Conservation (phyloP, 2,113 vertebrate genomes). For the Mungos mungo region DNA sequence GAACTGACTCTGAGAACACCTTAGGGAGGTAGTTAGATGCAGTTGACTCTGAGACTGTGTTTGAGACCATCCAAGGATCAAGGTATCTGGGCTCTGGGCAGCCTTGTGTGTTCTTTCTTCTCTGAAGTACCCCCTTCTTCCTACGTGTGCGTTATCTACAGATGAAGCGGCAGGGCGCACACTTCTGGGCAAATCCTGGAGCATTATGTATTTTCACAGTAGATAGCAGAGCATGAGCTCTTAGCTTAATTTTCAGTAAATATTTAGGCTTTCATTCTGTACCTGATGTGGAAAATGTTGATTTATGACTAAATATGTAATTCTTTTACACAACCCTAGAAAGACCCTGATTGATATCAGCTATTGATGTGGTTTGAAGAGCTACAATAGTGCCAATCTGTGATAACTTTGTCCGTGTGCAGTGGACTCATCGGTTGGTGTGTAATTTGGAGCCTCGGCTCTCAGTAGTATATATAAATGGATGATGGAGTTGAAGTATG, state of each 20-base stretch:
- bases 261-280: background rate
- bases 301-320: constrained; percentile 46
- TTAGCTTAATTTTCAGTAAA: background rate
- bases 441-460: constrained; percentile 18
- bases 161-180: background rate
- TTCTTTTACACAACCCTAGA: constrained; percentile 69
- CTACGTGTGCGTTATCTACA: background rate
- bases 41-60: background rate
- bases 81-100: background rate
- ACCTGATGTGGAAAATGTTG: background rate
- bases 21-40: background rate
- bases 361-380: constrained; percentile 80
- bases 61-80: background rate
- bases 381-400: constrained; percentile 58
- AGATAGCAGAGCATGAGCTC: background rate
- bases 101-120: background rate
- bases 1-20: background rate
- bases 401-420: constrained; percentile 48
- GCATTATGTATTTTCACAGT: background rate
- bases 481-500: background rate
- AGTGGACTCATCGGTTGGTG: background rate
- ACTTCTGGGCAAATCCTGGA: background rate
- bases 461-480: background rate
- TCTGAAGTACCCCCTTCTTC: background rate
- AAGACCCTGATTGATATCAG: constrained; percentile 75